Percentiles rank a stretch among this genome's conserved stretches.
Evolutionary conservation across 2,113 vertebrate genomes (phyloP).

Genomic region (Prunella fulvescens): DNA sequence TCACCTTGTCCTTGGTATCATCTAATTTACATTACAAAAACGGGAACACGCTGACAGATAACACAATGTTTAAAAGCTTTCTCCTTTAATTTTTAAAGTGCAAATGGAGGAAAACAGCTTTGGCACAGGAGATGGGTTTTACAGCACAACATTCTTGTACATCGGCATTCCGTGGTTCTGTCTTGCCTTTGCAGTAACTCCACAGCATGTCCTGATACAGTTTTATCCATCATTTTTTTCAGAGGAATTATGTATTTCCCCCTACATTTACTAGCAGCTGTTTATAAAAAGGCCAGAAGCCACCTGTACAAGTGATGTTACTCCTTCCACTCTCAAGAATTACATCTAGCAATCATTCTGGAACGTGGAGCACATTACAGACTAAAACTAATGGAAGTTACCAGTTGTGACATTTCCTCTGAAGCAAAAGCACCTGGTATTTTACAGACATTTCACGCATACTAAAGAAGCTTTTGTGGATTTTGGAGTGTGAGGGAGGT

Average conservation of each 20-base stretch:
- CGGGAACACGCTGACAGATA: rapidly evolving
- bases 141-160: rapidly evolving
- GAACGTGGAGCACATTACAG: background rate
- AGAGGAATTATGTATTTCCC: background rate
- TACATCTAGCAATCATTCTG: background rate
- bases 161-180: rapidly evolving
- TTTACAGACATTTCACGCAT: background rate
- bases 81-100: background rate
- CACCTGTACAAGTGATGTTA: background rate
- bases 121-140: background rate
- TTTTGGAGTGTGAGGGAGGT: background rate
- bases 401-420: background rate
- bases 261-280: background rate
- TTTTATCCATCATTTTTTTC: background rate
- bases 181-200: background rate
- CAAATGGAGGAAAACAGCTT: background rate
- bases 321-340: background rate
- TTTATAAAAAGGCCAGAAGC: background rate
- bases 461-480: background rate
- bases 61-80: background rate
- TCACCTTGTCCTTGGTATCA: background rate
- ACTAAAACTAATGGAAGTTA: background rate
- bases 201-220: background rate
- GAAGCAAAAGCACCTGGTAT: background rate
- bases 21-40: background rate